These are phyloP conservation scores for Sphaerodactylus townsendi DNA, from an alignment of 2,113 vertebrate genomes.

Conservation along the genomic window DNA sequence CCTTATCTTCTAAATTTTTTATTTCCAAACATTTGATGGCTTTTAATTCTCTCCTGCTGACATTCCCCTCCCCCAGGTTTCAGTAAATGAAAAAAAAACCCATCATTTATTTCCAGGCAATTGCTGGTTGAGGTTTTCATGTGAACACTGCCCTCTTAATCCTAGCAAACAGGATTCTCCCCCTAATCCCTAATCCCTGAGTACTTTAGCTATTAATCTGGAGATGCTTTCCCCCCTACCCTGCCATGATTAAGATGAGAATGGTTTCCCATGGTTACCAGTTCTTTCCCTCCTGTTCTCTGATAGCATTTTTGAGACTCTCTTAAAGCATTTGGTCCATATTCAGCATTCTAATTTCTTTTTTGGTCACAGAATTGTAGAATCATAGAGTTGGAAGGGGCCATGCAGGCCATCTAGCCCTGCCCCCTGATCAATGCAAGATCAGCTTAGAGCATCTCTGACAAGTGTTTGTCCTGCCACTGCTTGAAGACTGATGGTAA, in stretches of 20 bases:
- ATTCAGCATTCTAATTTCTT: not conserved
- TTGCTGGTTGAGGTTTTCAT: conserved; percentile 65
- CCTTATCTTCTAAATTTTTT: conserved; percentile 56
- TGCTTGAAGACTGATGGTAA: no score
- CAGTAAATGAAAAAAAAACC: conserved; percentile 43
- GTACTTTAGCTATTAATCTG: conserved; percentile 66
- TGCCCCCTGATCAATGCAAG: no score
- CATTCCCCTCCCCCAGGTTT: conserved; percentile 50
- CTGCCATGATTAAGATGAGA: conserved; percentile 59
- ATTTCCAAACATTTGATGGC: conserved; percentile 63
- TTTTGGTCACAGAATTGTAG: no score
- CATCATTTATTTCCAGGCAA: conserved; percentile 47
- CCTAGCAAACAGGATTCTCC: conserved; percentile 61
- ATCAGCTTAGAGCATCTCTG: no score
- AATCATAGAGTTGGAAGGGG: no score
- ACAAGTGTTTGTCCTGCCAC: no score
- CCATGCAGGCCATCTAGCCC: no score
- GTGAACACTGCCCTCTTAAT: conserved; percentile 59
- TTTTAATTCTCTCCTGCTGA: conserved; percentile 62
- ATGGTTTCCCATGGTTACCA: conserved; percentile 49
- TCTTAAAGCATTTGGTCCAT: accelerated
- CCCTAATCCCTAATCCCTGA: conserved; percentile 65
- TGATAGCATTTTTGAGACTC: conserved; percentile 25
- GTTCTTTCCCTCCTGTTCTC: conserved; percentile 15
- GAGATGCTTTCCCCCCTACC: conserved; percentile 52